Percentiles rank a stretch among this genome's conserved stretches.
These are phyloP conservation scores for Parazoanthus atlanticus DNA, from an alignment of 92 coral and sea anemone genomes.

Conservation along the genomic window DNA sequence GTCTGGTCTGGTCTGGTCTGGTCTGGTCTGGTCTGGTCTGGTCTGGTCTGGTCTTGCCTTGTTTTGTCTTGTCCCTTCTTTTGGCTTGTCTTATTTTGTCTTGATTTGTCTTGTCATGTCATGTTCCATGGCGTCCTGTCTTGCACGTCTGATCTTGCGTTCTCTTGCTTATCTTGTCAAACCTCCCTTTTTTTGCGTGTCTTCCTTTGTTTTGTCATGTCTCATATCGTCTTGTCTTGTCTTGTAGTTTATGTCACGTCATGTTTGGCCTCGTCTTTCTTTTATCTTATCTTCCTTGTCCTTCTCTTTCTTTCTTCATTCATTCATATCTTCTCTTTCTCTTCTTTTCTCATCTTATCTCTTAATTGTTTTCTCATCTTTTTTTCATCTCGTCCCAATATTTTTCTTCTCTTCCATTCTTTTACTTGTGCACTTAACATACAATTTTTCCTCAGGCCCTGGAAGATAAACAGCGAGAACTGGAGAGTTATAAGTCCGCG, in stretches of 20 bases:
- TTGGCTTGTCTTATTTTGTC: not conserved
- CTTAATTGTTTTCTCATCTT: not conserved
- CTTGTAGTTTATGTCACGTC: not conserved
- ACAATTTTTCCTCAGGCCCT: conserved; percentile 53
- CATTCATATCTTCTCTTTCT: not conserved
- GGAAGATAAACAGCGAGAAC: conserved; percentile 74
- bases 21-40: no score
- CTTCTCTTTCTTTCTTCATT: not conserved
- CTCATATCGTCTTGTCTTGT: not conserved
- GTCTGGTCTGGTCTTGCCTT: no score
- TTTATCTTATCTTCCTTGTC: not conserved
- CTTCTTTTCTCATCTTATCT: not conserved
- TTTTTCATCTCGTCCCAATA: not conserved
- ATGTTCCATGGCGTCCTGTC: not conserved
- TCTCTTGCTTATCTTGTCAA: not conserved
- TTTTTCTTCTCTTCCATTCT: not conserved
- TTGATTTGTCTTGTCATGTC: not conserved
- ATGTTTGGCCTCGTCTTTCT: not conserved
- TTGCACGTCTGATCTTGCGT: no score
- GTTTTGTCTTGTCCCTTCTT: no score
- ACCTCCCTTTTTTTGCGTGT: not conserved
- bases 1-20: not conserved
- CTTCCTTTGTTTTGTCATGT: not conserved
- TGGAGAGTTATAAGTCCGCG: conserved; percentile 69
- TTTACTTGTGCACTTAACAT: not conserved